Evolutionary conservation across 2,888 invertebrate species (phyloP), one percentile per base, ranked within the genome.

Genomic region (Eupithecia subfuscata): DNA sequence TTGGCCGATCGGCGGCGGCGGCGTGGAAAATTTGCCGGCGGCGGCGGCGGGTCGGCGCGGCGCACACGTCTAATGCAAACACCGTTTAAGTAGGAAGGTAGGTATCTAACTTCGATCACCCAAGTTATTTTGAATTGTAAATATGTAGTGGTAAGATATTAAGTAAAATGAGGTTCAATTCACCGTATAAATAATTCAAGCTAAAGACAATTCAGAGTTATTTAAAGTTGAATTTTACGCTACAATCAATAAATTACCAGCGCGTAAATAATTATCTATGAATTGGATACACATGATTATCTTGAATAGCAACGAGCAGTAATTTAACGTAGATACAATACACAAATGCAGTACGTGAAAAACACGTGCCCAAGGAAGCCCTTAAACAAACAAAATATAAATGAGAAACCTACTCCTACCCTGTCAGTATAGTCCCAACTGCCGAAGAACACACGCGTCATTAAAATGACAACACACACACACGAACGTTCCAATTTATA

Each of bases 401-500:
- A 25, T 18, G 70, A 74, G 75, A 37, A 75, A 74, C 68, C 73
- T 25, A 63, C 72, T 43, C 40, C 56, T 69, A 25, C 67, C 71
- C 30, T 52, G 73, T 14, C 81, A 81, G 81, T 81, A 45, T 30
- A 48, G 48, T 18, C 45, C 74, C 52, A 74, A 74, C 71, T 6
- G 18, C 16, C 63, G 69, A 9, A 48, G 34, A 60, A 52, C 18
- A 12, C 72, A 77, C 75, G 45, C 78, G 80, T 64, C 11, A 25
- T 12, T 74, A 79, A 74, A 74, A 81, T 79, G 79, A 30, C 25
- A 77, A 72, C 64, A 74, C 37, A 70, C 75, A 74, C 79, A 73
- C 67, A 72, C 67, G 37, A 30, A 68, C 68, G 40, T 25, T 68
- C 16, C 65, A 69, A 37, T 64, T 56, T 72, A 37, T 70, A 72